Base-by-base conservation (phyloP, 2,113 vertebrate species). In the Donacobius atricapilla region DNA sequence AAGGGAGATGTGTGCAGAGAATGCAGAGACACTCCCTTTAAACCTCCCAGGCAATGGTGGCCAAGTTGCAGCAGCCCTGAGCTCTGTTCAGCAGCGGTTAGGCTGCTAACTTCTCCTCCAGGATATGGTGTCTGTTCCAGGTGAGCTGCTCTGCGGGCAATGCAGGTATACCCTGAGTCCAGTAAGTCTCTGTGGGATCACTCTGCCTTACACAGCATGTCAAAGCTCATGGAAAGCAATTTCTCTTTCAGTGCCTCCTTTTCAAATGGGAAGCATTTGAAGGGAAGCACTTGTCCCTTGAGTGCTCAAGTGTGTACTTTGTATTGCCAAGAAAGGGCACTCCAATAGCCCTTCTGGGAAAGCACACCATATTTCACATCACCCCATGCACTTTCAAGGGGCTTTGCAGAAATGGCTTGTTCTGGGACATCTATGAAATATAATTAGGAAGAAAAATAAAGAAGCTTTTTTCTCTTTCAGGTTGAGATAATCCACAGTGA, bases 301-400 rank as follows among this genome's bases (percentile, higher is more conserved):
- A 96, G 93, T 93, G 92, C 92, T 96, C 93, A 96, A 95, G 92
- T 94, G 94, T 92, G 90, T 90, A 92, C 83, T 94, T 94, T 86
- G 86, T 92, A 90, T 94, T 96, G 87, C 80, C 80, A 93, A 92
- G 93, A 95, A 97, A 97, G 94, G 93, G 96, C 93, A 96, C 86
- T 95, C 84, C 93, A 95, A 96, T 86, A 82, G 95, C 92, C 92
- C 86, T 97, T 95, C 92, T 96, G 92, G 83, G 96, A 97, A 97
- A 93, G 84, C 37, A 82, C 88, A 95, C 83, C 65, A 37, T 95
- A 96, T 96, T 95, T 96, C 93, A 92, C 93, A 87, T 94, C 88
- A 92, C 83, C 76, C 53, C 61, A 18, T 89, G 76, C 83, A 87
- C 90, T 96, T 95, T 96, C 90, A 87, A 94, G 88, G 80, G 86